Base-by-base conservation (phyloP, 2,113 vertebrate genomes). In the Bubo blakistoni region DNA sequence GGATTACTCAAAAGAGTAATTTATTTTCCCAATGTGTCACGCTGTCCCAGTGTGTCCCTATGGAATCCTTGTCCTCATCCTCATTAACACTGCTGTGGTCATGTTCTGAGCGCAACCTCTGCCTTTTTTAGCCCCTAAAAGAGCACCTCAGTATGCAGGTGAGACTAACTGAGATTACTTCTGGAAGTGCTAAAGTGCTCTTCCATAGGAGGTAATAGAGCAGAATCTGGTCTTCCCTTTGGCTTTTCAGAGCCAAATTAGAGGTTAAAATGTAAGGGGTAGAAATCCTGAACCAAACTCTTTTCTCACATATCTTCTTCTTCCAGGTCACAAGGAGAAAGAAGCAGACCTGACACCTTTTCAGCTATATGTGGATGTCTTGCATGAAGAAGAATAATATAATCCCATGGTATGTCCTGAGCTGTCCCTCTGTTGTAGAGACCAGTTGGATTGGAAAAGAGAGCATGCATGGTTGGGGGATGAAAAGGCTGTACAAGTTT, bases 401-500 rank as follows among this genome's bases (percentile, higher is more conserved):
- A 71, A 63, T 55, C 6, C 19, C 20, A 30, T 51, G 54, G 22
- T 5, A 19, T 30, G 22, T 38, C 13, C n/a, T n/a, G 21, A 55
- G 24, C 34, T 91, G 3, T n/a, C 12, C 4, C 12, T 4, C 21
- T 47, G 3, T 16, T 32, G 17, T 62, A 47, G 78, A 93, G 57
- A 13, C 17, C 10, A 38, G 21, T 34, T 29, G 25, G 34, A 67
- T 0, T 54, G 38, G 58, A 58, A 86, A 52, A 47, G 9, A 26
- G 20, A 78, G 2, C 4, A 5, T 55, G 44, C 2, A 6, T 1
- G 4, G 2, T 0, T 52, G 20, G 12, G 32, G 15, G 6, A 82
- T 66, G 27, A 86, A 89, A 88, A 46, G 2, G 12, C 44, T 73
- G 6, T 22, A 6, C 0, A 6, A 81, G 8, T 29, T 22, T 63